Evolutionary conservation across 2,888 invertebrate genomes (phyloP).

Genomic region (Trissolcus japonicus): DNA sequence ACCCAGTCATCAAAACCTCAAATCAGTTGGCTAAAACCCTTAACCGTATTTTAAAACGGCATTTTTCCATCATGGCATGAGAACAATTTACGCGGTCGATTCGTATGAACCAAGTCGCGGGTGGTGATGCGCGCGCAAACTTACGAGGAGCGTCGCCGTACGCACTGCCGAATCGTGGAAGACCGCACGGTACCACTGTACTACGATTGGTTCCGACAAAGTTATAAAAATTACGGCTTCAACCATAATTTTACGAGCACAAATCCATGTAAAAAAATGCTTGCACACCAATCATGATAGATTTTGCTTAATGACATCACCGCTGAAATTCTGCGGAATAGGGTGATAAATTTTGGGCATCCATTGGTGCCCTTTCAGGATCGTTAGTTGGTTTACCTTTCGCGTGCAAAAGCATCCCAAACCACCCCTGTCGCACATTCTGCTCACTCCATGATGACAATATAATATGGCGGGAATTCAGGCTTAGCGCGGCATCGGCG

Average conservation of each 20-base stretch:
- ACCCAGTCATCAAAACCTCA: not conserved
- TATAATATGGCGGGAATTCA: slow-evolving; percentile 72
- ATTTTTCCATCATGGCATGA: slow-evolving; percentile 58
- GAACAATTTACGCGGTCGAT: slow-evolving; percentile 69
- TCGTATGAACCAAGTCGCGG: slow-evolving; percentile 63
- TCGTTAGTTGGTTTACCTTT: slow-evolving; percentile 76
- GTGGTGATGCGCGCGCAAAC: slow-evolving; percentile 63
- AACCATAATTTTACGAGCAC: not conserved
- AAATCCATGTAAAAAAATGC: not conserved
- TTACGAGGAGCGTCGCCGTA: slow-evolving; percentile 56
- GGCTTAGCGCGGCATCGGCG: slow-evolving; percentile 62
- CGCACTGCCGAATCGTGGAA: slow-evolving; percentile 7
- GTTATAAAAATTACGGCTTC: not conserved
- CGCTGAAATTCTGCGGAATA: not conserved
- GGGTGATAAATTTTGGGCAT: not conserved
- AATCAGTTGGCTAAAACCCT: not conserved
- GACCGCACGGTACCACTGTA: slow-evolving; percentile 5
- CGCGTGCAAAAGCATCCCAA: slow-evolving; percentile 84
- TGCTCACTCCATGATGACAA: slow-evolving; percentile 70
- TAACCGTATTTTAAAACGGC: slow-evolving; percentile 5
- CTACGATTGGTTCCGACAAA: slow-evolving; percentile 2
- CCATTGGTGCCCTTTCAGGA: not conserved
- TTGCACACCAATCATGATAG: not conserved
- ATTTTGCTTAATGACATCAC: not conserved
- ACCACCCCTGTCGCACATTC: slow-evolving; percentile 84